phyloP scores from a whole-genome alignment of 2,113 vertebrate species.

The Fulica atra region DNA sequence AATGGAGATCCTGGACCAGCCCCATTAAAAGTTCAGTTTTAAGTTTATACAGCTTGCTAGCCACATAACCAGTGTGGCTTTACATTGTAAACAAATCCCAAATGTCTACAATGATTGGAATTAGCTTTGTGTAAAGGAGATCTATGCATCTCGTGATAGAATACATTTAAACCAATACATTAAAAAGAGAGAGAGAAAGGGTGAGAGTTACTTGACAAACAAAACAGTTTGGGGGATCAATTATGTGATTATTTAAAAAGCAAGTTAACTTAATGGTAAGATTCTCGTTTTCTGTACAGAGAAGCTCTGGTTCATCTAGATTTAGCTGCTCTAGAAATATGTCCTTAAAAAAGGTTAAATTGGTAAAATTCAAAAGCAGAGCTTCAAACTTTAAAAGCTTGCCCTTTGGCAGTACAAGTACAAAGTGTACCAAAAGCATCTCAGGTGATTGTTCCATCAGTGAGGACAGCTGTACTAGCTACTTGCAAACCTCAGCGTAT shows the following conservation, averaged over 20 bases:
- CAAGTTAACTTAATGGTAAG: slow-evolving; percentile 50
- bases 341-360: background rate
- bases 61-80: slow-evolving; percentile 79
- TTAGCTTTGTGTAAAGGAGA: slow-evolving; percentile 57
- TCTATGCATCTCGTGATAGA: slow-evolving; percentile 47
- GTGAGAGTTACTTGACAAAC: slow-evolving; percentile 37
- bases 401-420: background rate
- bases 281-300: slow-evolving; percentile 55
- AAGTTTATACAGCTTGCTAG: slow-evolving; percentile 78
- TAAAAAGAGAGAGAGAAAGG: slow-evolving; percentile 18
- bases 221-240: background rate
- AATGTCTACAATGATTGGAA: slow-evolving; percentile 66
- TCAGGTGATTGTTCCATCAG: background rate
- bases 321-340: slow-evolving; percentile 38
- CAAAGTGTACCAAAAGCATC: slow-evolving; percentile 5
- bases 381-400: slow-evolving; percentile 4
- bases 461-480: slow-evolving; percentile 37
- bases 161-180: slow-evolving; percentile 54
- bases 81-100: slow-evolving; percentile 71
- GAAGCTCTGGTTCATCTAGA: slow-evolving; percentile 37
- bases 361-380: slow-evolving; percentile 25
- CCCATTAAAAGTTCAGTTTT: slow-evolving; percentile 75
- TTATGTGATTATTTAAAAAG: slow-evolving; percentile 36
- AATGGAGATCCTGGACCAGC: slow-evolving; percentile 77
- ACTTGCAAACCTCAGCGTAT: slow-evolving; percentile 32